A percentile compares a stretch with the other conserved stretches of the same genome.
phyloP scores from a whole-genome alignment of 1,140 invertebrate genomes.

The Diuraphis noxia region DNA sequence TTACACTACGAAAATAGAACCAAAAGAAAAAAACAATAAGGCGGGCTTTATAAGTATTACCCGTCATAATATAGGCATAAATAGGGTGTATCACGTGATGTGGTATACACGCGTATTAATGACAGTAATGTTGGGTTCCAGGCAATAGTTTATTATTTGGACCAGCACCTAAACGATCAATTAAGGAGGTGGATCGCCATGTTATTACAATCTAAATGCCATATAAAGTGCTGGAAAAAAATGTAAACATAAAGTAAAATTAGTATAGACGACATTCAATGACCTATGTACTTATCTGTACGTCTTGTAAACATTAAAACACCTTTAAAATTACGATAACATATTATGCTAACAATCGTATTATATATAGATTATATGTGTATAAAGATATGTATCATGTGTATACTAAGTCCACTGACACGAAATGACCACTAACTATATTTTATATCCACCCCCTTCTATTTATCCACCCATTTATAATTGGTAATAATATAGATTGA shows the following conservation, averaged over 20 bases:
- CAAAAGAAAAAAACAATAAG: constrained; percentile 39
- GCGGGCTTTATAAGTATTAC: constrained; percentile 20
- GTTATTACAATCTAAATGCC: constrained; percentile 2
- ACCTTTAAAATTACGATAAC: background rate
- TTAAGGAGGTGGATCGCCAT: background rate
- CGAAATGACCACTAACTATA: background rate
- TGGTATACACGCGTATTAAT: constrained; percentile 34
- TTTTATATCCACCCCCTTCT: background rate
- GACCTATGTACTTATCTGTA: background rate
- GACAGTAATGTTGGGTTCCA: constrained; percentile 43
- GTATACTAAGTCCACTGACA: background rate
- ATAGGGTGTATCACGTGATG: constrained; percentile 43
- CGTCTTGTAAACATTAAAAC: background rate
- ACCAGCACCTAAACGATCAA: constrained; percentile 43
- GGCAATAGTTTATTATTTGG: constrained; percentile 33
- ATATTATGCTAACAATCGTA: background rate
- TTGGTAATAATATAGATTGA: background rate
- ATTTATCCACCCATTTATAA: background rate
- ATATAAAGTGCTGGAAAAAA: constrained; percentile 6
- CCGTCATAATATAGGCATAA: background rate
- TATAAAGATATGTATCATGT: background rate
- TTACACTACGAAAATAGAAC: constrained; percentile 37
- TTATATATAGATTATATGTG: too few species aligned
- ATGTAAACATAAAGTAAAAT: constrained; percentile 48
- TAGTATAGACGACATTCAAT: background rate